Base-by-base conservation (phyloP, 1,140 invertebrate genomes). In the Drosophila varians region DNA sequence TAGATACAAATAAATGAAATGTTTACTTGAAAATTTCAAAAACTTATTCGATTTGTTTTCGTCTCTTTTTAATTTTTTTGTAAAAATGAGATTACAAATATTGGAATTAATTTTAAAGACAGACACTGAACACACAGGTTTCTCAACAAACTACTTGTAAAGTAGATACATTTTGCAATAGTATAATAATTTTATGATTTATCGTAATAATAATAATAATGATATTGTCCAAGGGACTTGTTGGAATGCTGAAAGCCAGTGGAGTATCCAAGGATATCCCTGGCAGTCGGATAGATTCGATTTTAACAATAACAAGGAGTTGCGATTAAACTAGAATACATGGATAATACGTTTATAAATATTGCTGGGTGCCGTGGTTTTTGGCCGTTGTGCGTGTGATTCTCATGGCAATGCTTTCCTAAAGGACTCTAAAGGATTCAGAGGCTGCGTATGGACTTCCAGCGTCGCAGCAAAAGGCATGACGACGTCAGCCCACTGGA, bases 401-500 rank as follows among this genome's bases (percentile, higher is more conserved):
- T 23, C 21, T 26, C 25, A 48, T 48, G 46, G 46, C 26, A 28
- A 28, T 28, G 12, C 23, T 8, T 18, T 11, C 4, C n/a, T 47
- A 5, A 3, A 31, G 28, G 7, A 21, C 42, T 25, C 9, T 42
- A 8, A n/a, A 14, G 18, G 48, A 61, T 72, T 93, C 92, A 94
- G 77, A 94, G 92, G 76, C 92, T 94, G 64, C 93, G 92, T 84
- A 94, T 93, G 45, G 94, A 93, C 55, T 93, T 92, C 57, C 93
- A 93, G 91, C 92, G 92, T 66, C 94, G 93, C 53, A 93, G 92
- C 77, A 97, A 91, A 48, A 97, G 91, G 88, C 95, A 96, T 90
- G 95, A 95, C 12, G 96, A 96, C 34, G 94, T 95, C 36, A 97
- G 92, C 61, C 95, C 94, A 51, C 93, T 94, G 38, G 94, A 94